Percentiles rank a stretch among this genome's conserved stretches.
Evolutionary conservation across 2,797 vertebrate species (phyloP).

Genomic region (Yasuhikotakia modesta): DNA sequence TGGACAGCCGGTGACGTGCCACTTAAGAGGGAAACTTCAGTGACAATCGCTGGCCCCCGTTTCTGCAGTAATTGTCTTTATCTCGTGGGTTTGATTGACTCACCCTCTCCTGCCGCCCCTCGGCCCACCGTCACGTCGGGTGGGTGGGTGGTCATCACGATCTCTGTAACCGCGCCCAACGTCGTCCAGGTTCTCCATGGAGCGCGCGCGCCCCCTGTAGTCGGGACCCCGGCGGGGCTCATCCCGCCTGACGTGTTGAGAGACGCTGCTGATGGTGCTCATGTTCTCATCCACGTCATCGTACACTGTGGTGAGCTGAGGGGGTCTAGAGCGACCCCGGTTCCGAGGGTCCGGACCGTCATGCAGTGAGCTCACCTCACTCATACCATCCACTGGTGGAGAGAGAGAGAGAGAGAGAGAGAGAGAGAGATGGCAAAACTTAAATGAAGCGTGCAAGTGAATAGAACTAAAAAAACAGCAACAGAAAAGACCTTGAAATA

Average conservation of each 20-base stretch:
- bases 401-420: constrained; percentile 57
- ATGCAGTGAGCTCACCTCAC: constrained; percentile 86
- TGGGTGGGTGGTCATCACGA: constrained; percentile 49
- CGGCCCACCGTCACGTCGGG: constrained; percentile 64
- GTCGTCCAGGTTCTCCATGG: constrained; percentile 87
- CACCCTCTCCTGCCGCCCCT: constrained; percentile 77
- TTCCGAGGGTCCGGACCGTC: constrained; percentile 74
- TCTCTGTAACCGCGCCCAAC: constrained; percentile 67
- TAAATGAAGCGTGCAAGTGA: neutral
- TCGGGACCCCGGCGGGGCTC: constrained; percentile 61
- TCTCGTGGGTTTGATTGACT: constrained; percentile 32
- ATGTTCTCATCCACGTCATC: constrained; percentile 78
- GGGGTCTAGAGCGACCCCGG: constrained; percentile 75
- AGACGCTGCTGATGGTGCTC: constrained; percentile 83
- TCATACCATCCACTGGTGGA: constrained; percentile 80
- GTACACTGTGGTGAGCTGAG: constrained; percentile 70
- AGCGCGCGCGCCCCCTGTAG: constrained; percentile 76
- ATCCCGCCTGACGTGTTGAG: constrained; percentile 70
- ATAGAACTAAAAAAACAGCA: neutral
- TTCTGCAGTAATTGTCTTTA: neutral
- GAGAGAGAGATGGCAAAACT: constrained; percentile 42
- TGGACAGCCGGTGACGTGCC: no score
- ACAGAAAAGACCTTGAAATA: neutral
- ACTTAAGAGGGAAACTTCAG: neutral
- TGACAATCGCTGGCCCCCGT: neutral